Conservation (phyloP, 2,888 invertebrate species). For the Tillus elongatus region DNA sequence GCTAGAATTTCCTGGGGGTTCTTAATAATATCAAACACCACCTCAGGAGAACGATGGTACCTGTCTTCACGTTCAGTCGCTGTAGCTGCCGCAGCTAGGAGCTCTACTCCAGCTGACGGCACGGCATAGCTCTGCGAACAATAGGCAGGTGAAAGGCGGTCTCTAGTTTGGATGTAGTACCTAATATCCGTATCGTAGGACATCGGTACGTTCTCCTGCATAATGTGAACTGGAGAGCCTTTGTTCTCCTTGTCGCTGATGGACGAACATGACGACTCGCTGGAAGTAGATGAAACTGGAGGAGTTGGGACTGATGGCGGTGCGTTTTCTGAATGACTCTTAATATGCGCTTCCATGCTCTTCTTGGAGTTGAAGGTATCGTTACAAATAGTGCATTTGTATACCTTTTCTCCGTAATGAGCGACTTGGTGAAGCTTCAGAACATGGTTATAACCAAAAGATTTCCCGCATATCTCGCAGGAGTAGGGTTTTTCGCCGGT, state of each 20-base stretch:
- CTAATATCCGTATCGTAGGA: conserved; percentile 36
- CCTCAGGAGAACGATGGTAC: conserved; percentile 27
- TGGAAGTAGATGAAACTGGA: conserved; percentile 39
- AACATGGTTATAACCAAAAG: conserved; percentile 87
- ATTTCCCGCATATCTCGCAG: conserved; percentile 83
- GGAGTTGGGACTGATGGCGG: conserved; percentile 41
- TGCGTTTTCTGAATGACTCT: conserved; percentile 57
- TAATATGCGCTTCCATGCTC: conserved; percentile 82
- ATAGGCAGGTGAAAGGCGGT: conserved; percentile 29
- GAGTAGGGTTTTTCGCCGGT: conserved; percentile 87
- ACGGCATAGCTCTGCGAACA: conserved; percentile 23
- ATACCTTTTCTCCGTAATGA: conserved; percentile 85
- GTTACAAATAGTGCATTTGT: conserved; percentile 86
- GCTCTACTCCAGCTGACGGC: conserved; percentile 33
- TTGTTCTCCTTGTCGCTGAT: conserved; percentile 48
- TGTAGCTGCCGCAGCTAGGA: conserved; percentile 41
- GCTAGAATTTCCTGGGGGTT: conserved; percentile 30
- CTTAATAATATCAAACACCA: conserved; percentile 35
- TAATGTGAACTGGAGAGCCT: conserved; percentile 24
- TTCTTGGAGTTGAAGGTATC: conserved; percentile 86
- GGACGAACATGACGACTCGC: conserved; percentile 38
- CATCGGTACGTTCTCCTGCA: conserved; percentile 23
- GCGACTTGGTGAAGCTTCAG: conserved; percentile 76
- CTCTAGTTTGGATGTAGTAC: conserved; percentile 33
- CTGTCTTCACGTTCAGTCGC: conserved; percentile 39